Conservation (phyloP, 2,797 vertebrate genomes). For the Silurus lanzhouensis region DNA sequence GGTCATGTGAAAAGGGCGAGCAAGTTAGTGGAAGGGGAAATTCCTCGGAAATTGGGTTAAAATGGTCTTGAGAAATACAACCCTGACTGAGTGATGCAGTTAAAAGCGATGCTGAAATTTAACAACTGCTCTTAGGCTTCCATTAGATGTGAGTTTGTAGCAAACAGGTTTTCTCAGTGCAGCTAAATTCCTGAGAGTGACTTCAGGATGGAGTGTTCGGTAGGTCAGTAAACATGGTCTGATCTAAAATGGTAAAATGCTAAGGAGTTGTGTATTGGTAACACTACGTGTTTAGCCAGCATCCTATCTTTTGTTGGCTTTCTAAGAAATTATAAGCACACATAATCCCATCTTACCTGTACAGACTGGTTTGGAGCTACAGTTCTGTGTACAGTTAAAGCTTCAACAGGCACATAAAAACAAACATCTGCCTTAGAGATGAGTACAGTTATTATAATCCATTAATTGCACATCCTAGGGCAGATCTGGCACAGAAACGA, state of each 20-base stretch:
- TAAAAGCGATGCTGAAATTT: background rate
- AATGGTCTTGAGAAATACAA: background rate
- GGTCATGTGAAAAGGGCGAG: background rate
- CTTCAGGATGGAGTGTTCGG: no score
- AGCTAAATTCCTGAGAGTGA: no score
- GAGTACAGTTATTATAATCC: background rate
- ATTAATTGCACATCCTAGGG: background rate
- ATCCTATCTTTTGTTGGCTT: no score
- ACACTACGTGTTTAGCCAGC: no score
- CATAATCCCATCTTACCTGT: background rate
- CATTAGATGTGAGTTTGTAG: background rate
- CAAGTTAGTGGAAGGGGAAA: background rate
- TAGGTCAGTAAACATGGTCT: no score
- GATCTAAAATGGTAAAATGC: background rate
- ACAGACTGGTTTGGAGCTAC: background rate
- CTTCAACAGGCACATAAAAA: no score
- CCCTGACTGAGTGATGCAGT: background rate
- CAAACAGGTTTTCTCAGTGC: background rate
- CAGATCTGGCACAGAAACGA: background rate
- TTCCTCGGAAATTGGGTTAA: background rate
- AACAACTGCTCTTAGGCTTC: background rate
- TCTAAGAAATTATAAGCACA: background rate
- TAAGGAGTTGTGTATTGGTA: background rate
- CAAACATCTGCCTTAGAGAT: background rate
- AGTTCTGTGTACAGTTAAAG: accelerated